phyloP scores from a whole-genome alignment of 2,113 vertebrate genomes.

The Colius striatus region DNA sequence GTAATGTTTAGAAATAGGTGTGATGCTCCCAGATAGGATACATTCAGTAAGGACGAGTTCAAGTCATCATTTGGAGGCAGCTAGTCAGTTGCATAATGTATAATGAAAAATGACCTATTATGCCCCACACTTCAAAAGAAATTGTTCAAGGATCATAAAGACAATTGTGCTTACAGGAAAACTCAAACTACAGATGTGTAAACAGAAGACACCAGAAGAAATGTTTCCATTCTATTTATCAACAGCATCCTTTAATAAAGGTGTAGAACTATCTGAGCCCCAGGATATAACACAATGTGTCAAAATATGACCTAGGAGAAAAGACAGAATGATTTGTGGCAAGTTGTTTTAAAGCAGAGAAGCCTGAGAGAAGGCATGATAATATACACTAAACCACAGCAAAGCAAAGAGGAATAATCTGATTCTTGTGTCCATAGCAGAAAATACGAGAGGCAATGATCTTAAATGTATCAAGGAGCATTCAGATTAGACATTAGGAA shows the following conservation, averaged over 20 bases:
- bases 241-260: not conserved
- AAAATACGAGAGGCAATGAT: not conserved
- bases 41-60: not conserved
- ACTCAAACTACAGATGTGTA: rapidly evolving
- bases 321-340: not conserved
- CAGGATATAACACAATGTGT: not conserved
- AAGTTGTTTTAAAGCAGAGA: not conserved
- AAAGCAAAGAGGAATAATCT: not conserved
- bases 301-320: not conserved
- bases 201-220: not conserved
- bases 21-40: not conserved
- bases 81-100: not conserved
- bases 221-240: not conserved
- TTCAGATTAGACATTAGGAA: not conserved
- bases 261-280: not conserved
- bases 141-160: not conserved
- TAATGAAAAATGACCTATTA: not conserved
- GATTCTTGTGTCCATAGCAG: not conserved
- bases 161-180: not conserved
- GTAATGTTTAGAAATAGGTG: not conserved
- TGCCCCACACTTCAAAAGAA: not conserved
- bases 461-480: not conserved
- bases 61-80: not conserved
- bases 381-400: not conserved
- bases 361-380: not conserved